Evolutionary conservation across 2,113 vertebrate genomes (phyloP), one percentile per base, ranked within the genome.

Genomic region (Catharus fuscescens): DNA sequence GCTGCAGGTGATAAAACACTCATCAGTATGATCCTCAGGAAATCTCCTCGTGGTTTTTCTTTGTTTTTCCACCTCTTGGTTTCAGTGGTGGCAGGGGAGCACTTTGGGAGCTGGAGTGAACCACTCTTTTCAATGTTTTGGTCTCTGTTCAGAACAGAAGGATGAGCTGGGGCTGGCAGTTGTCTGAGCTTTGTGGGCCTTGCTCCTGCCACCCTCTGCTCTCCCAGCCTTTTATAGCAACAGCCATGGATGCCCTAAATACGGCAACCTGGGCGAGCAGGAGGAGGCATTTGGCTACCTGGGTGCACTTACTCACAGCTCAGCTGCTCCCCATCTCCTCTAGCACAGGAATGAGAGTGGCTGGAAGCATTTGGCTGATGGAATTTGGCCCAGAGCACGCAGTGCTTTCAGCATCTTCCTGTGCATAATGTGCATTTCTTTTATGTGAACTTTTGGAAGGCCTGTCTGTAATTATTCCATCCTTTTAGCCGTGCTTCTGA

Each of bases 211-310:
- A 57, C 83, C 78, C 69, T 84, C 80, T 50, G 64, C 21, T 89
- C 81, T 45, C 77, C 45, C 29, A 76, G 80, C 60, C 81, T 31
- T 81, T 93, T 91, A 70, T 86, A 94, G 90, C 72, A 81, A 48
- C 52, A 53, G 69, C 72, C 15, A 0, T 23, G 60, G 54, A 45
- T 80, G 56, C 56, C 65, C 60, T 69, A 81, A 93, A 78, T 42
- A 65, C 4, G 2, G 54, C 78, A 90, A 14, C 85, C 78, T 95
- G 69, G 66, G 73, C 77, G 34, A 70, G 87, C 83, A 88, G 66
- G 47, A 71, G 92, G 83, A 91, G 80, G 34, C 69, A 14, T 65
- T 83, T 94, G 92, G 84, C 84, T 95, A 78, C 80, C 60, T 93
- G 84, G 20, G 50, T 40, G 23, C 73, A 36, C 24, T 89, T 92